Percentiles rank a stretch among this genome's conserved stretches.
Conservation (phyloP, 2,113 vertebrate genomes). For the Felis chaus region DNA sequence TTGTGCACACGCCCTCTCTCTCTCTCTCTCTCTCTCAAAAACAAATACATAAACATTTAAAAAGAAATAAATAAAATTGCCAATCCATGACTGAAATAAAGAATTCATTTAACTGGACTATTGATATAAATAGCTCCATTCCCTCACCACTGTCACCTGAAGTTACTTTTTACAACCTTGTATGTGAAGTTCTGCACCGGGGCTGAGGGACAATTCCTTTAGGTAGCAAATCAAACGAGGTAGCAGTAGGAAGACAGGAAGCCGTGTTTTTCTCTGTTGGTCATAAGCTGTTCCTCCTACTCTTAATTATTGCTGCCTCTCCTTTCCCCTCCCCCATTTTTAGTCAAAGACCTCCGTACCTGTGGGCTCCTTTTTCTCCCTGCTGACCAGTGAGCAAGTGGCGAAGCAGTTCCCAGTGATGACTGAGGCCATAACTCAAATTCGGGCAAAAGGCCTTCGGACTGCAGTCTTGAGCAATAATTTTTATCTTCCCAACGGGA, state of each 20-base stretch:
- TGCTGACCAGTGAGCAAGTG: conserved; percentile 81
- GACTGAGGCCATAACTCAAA: conserved; percentile 86
- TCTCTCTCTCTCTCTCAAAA: no score
- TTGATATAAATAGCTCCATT: background rate
- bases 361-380: conserved; percentile 82
- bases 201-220: background rate
- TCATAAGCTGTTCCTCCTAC: background rate
- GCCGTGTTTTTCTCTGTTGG: background rate
- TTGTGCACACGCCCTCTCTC: no score
- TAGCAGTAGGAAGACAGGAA: background rate
- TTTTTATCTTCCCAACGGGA: conserved; percentile 78
- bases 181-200: background rate
- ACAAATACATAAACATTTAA: no score
- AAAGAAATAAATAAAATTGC: background rate
- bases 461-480: conserved; percentile 87
- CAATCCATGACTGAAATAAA: background rate
- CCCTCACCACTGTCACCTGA: background rate
- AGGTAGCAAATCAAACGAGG: background rate
- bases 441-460: conserved; percentile 85
- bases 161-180: background rate
- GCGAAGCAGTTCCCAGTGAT: conserved; percentile 84
- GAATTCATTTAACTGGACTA: background rate
- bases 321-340: conserved; percentile 11
- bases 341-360: conserved; percentile 83
- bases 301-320: background rate